Conservation (phyloP, 2,888 invertebrate genomes). For the Machimus rusticus region DNA sequence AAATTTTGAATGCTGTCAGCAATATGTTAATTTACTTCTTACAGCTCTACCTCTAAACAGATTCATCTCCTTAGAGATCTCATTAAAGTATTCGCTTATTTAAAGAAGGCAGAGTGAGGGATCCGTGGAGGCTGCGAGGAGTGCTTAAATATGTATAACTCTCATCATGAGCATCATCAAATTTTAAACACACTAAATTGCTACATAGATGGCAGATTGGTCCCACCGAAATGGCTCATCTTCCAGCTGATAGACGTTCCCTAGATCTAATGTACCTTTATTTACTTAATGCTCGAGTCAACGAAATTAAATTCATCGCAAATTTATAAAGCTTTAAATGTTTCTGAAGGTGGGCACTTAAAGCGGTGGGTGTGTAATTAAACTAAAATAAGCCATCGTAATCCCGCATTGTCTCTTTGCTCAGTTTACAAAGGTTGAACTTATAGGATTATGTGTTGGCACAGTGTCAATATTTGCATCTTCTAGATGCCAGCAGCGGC, state of each 20-base stretch:
- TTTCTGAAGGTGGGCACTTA: neutral
- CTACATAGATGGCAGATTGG: neutral
- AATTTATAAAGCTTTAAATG: conserved; percentile 20
- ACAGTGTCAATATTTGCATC: conserved; percentile 14
- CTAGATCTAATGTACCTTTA: neutral
- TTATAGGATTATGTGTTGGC: conserved; percentile 20
- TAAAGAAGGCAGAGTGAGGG: neutral
- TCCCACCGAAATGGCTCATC: neutral
- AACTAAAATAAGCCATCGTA: conserved; percentile 8
- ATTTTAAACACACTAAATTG: neutral
- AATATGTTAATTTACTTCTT: neutral
- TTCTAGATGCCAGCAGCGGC: neutral
- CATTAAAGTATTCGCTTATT: neutral
- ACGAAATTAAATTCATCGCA: neutral
- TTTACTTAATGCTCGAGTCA: neutral
- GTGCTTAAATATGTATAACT: neutral
- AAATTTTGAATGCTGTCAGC: neutral
- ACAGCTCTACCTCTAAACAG: neutral
- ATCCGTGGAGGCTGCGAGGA: neutral
- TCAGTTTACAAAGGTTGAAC: conserved; percentile 7
- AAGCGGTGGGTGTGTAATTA: neutral
- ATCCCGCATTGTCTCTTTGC: neutral
- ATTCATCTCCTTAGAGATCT: neutral
- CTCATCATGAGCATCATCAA: neutral
- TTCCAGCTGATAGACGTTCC: neutral